Evolutionary conservation across 2,888 invertebrate genomes (phyloP), one percentile per base, ranked within the genome.

Genomic region (Eupelmus urozonus): DNA sequence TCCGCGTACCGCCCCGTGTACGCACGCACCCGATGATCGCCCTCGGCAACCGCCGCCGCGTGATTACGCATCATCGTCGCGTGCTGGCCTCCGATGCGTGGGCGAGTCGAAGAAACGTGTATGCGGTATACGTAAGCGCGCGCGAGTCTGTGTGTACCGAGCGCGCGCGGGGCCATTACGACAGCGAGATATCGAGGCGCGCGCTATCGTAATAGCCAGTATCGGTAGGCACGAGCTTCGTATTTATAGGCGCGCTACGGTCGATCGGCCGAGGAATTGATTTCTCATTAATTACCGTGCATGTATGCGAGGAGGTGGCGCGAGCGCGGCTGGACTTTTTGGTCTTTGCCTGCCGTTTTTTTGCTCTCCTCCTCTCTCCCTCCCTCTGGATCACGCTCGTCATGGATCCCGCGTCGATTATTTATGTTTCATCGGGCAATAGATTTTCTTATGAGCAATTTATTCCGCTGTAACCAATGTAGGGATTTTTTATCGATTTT

Each of bases 201-300:
- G n/a, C 9, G 5, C 34, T 42, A 23, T 13, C 42, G 42, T 57
- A 66, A 78, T 78, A 62, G 62, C 79, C 84, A 82, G 83, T 81
- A 82, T 82, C 84, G 65, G 81, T 80, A 83, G 76, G 77, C 5
- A 34, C 60, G 29, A 49, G 25, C n/a, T 60, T 16, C 40, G n/a
- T 23, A 16, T 53, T 23, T 55, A 23, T 55, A 20, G 42, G 66
- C 76, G 83, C 1, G 3, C 9, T 34, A 34, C 7, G 9, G 11
- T 29, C 29, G 25, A 1, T 23, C 62, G 45, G 25, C 23, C 63
- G 7, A 82, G 83, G 85, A 87, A 87, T 87, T 87, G 87, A 87
- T 87, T 87, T 84, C 86, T 86, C 86, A 85, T 86, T 85, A 85
- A 82, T 76, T 76, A 79, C 81, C 72, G 40, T 23, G 49, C 67